Evolutionary conservation across 2,888 invertebrate species (phyloP).

Genomic region (Cremastobaeus sp.): DNA sequence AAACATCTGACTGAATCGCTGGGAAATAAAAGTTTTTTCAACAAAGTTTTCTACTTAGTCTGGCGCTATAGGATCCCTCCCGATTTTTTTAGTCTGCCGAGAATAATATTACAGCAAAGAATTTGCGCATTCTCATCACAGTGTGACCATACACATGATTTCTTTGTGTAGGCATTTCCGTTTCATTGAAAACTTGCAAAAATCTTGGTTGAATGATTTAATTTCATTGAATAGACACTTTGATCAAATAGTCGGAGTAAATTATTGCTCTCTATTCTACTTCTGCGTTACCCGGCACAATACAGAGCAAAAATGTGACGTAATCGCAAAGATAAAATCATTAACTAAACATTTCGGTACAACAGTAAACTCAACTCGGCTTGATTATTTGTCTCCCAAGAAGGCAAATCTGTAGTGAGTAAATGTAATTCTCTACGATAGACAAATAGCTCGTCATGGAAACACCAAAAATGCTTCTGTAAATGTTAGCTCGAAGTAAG

Average conservation of each 20-base stretch:
- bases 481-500: not conserved
- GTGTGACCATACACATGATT: no score
- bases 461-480: not conserved
- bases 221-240: no score
- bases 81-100: no score
- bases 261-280: slow-evolving; percentile 30
- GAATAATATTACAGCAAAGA: no score
- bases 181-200: no score
- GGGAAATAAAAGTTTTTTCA: no score
- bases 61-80: no score
- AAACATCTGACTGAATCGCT: no score
- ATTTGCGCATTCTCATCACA: no score
- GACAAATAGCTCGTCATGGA: slow-evolving; percentile 30
- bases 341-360: slow-evolving; percentile 26
- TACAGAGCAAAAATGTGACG: slow-evolving; percentile 1
- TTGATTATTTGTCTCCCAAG: slow-evolving; percentile 52
- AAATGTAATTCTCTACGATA: slow-evolving; percentile 37
- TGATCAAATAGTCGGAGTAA: slow-evolving; percentile 26
- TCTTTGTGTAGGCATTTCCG: no score
- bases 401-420: slow-evolving; percentile 40
- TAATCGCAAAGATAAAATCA: slow-evolving; percentile 46
- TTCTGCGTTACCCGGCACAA: slow-evolving; percentile 27
- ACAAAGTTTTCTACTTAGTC: no score
- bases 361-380: slow-evolving; percentile 22
- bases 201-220: no score